These are phyloP conservation scores for Dendrolimus punctatus DNA, from an alignment of 1,140 invertebrate genomes.

Conservation along the genomic window DNA sequence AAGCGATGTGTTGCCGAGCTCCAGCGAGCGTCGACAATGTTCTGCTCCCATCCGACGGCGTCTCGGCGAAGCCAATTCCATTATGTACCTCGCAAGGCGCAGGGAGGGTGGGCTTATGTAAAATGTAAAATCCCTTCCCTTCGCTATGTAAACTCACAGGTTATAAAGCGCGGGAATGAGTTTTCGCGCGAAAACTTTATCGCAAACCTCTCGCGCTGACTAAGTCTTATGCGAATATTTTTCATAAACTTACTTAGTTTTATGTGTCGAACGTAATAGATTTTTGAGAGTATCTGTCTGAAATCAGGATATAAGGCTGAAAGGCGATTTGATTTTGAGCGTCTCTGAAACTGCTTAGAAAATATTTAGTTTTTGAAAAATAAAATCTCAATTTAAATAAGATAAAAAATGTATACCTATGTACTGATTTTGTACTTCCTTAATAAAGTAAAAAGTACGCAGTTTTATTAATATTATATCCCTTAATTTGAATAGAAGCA, in stretches of 20 bases:
- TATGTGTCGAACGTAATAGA: constrained; percentile 1
- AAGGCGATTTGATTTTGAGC: too few relatives aligned
- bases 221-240: constrained; percentile 22
- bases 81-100: constrained; percentile 34
- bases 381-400: too few relatives aligned
- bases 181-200: constrained; percentile 62
- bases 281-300: neutral
- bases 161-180: constrained; percentile 59
- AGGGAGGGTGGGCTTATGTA: constrained; percentile 24
- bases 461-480: too few relatives aligned
- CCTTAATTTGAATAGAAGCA: too few relatives aligned
- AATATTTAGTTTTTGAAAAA: too few relatives aligned
- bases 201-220: constrained; percentile 22
- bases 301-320: too few relatives aligned
- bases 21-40: constrained; percentile 23
- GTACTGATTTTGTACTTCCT: too few relatives aligned
- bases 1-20: constrained; percentile 20
- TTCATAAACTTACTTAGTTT: constrained; percentile 28
- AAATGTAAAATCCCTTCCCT: constrained; percentile 28
- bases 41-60: constrained; percentile 1
- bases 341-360: too few relatives aligned
- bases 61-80: constrained; percentile 33
- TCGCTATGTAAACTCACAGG: constrained; percentile 33
- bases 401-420: too few relatives aligned
- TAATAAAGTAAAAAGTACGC: too few relatives aligned